These are phyloP conservation scores for Pseudomyrmex cubaensis DNA, from an alignment of 1,140 invertebrate species.

Conservation along the genomic window DNA sequence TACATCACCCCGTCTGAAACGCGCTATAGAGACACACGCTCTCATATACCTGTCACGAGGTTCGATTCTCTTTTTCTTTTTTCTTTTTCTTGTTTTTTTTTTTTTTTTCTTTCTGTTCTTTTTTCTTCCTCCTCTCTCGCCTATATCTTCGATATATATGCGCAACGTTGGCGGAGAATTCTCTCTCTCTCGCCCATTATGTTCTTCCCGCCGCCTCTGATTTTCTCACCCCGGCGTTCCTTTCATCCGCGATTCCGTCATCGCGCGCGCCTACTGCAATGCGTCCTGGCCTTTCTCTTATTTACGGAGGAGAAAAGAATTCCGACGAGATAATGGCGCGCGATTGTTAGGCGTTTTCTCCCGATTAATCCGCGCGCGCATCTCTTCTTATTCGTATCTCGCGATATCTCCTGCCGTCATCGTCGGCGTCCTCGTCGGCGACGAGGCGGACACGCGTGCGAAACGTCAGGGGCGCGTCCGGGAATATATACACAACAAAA, in stretches of 20 bases:
- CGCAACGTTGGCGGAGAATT: neutral
- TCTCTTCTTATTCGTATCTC: neutral
- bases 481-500: neutral
- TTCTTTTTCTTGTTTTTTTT: neutral
- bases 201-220: conserved; percentile 14
- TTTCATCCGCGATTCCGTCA: conserved; percentile 24
- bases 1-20: conserved; percentile 53
- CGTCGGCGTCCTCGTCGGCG: conserved; percentile 17
- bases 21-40: neutral
- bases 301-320: conserved; percentile 33
- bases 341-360: conserved; percentile 64
- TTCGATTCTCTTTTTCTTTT: conserved; percentile 16
- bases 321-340: conserved; percentile 55
- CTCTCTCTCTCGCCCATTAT: conserved; percentile 3
- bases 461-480: conserved; percentile 11
- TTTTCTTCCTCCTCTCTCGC: too few species aligned
- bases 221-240: conserved; percentile 9
- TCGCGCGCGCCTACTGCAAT: neutral
- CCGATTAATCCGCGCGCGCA: conserved; percentile 64
- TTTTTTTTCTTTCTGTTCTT: too few species aligned
- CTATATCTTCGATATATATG: conserved; percentile 11
- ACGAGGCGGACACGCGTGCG: conserved; percentile 50
- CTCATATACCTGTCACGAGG: conserved; percentile 30
- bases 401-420: too few species aligned
- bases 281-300: conserved; percentile 7